phyloP scores from a whole-genome alignment of 2,888 invertebrate genomes.

The Napeogenes sylphis region DNA sequence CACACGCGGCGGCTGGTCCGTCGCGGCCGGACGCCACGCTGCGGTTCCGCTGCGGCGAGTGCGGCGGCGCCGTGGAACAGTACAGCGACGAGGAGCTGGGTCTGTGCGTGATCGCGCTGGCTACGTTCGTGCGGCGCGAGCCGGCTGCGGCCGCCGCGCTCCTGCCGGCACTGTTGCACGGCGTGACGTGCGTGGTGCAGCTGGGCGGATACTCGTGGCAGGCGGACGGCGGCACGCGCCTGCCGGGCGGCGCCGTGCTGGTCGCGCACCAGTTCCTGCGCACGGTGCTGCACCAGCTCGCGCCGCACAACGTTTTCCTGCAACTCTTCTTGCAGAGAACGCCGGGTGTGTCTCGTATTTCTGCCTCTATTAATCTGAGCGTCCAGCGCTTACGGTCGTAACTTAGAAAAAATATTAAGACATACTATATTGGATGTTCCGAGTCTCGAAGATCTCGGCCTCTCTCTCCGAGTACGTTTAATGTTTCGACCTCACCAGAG shows the following conservation, averaged over 20 bases:
- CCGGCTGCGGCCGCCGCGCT: constrained; percentile 96
- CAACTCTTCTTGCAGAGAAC: constrained; percentile 96
- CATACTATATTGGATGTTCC: too few species aligned
- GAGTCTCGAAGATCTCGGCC: too few species aligned
- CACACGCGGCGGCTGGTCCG: constrained; percentile 56
- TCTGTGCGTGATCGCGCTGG: constrained; percentile 93
- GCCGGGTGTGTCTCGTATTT: constrained; percentile 78
- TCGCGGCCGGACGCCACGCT: constrained; percentile 49
- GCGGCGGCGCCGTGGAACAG: constrained; percentile 91
- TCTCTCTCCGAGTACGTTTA: too few species aligned
- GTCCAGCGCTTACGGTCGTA: too few species aligned
- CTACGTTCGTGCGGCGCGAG: constrained; percentile 97
- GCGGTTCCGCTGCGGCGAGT: constrained; percentile 83
- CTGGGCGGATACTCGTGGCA: constrained; percentile 93
- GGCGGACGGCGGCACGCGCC: constrained; percentile 88
- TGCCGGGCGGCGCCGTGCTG: constrained; percentile 96
- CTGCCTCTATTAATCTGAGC: constrained; percentile 5
- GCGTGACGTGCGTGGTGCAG: constrained; percentile 89
- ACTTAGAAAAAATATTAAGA: too few species aligned
- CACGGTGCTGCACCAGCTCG: constrained; percentile 96
- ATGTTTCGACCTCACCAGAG: constrained; percentile 62
- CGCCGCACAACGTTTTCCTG: constrained; percentile 97
- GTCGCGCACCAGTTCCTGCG: constrained; percentile 98
- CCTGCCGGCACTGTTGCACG: constrained; percentile 92
- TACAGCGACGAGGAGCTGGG: constrained; percentile 98